These are phyloP conservation scores for Chrysopa pallens DNA, from an alignment of 1,140 invertebrate species.

Conservation along the genomic window DNA sequence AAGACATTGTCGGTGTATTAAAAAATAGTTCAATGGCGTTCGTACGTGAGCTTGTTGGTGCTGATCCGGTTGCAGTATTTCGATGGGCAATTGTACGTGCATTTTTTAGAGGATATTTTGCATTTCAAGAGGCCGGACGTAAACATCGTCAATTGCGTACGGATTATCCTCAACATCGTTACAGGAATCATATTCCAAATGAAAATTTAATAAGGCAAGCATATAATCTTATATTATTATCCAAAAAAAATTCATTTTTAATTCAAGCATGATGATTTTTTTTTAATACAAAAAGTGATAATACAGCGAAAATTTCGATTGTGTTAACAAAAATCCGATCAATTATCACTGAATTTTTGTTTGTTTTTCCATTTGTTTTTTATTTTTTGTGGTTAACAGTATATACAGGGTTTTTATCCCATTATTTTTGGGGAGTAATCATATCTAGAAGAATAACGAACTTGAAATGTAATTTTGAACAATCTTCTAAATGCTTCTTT, in stretches of 20 bases:
- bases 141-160: constrained; percentile 44
- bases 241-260: not conserved
- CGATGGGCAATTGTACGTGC: constrained; percentile 85
- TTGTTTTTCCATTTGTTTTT: too few species aligned
- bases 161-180: constrained; percentile 28
- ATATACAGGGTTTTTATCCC: too few species aligned
- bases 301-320: too few species aligned
- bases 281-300: too few species aligned
- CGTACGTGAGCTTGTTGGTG: constrained; percentile 81
- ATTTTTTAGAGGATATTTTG: constrained; percentile 79
- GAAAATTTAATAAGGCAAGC: constrained; percentile 49
- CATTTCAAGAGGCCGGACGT: constrained; percentile 72
- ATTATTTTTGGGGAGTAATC: too few species aligned
- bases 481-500: too few species aligned
- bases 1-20: constrained; percentile 81
- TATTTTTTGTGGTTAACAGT: too few species aligned
- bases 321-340: too few species aligned
- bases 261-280: too few species aligned
- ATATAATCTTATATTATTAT: not conserved
- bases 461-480: too few species aligned
- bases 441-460: too few species aligned
- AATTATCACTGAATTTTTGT: too few species aligned
- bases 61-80: constrained; percentile 87
- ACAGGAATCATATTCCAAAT: constrained; percentile 47
- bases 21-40: constrained; percentile 88